phyloP scores from a whole-genome alignment of 2,113 vertebrate species.

The Notothenia rossii region DNA sequence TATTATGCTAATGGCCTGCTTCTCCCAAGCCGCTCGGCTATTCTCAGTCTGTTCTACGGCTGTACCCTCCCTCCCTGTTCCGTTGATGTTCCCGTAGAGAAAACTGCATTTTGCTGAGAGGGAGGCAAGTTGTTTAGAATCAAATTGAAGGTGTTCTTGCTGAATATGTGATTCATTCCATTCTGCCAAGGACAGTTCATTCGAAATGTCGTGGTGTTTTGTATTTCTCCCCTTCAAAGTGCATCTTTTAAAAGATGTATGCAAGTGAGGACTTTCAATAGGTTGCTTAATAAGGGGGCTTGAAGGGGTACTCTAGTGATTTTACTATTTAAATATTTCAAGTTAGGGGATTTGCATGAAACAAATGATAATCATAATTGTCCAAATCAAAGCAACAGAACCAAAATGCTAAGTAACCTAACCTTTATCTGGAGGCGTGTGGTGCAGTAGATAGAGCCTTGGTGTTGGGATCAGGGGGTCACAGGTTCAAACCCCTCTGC shows the following conservation, averaged over 20 bases:
- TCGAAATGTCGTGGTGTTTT: background rate
- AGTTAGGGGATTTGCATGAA: background rate
- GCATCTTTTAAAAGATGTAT: background rate
- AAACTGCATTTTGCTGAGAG: conserved; percentile 41
- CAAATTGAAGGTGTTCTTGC: conserved; percentile 40
- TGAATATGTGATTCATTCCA: conserved; percentile 18
- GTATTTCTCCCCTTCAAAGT: background rate
- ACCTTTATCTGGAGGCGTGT: background rate
- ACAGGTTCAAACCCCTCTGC: too few relatives aligned
- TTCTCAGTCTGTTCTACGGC: conserved; percentile 43
- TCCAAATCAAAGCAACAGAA: too few relatives aligned
- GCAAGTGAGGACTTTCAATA: background rate
- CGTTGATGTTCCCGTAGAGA: conserved; percentile 49
- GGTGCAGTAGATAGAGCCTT: too few relatives aligned
- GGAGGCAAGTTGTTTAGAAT: conserved; percentile 45
- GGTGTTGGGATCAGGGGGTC: too few relatives aligned
- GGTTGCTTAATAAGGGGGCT: background rate
- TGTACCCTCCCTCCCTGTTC: conserved; percentile 31
- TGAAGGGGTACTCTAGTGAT: background rate
- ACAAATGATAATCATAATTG: too few relatives aligned
- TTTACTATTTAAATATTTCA: background rate
- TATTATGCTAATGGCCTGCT: conserved; percentile 71
- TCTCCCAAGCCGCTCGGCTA: conserved; percentile 38
- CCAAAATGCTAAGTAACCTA: background rate
- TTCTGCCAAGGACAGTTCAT: background rate